A percentile compares a stretch with the other conserved stretches of the same genome.
Evolutionary conservation across 2,113 vertebrate species (phyloP).

Genomic region (Clarias batrachus): DNA sequence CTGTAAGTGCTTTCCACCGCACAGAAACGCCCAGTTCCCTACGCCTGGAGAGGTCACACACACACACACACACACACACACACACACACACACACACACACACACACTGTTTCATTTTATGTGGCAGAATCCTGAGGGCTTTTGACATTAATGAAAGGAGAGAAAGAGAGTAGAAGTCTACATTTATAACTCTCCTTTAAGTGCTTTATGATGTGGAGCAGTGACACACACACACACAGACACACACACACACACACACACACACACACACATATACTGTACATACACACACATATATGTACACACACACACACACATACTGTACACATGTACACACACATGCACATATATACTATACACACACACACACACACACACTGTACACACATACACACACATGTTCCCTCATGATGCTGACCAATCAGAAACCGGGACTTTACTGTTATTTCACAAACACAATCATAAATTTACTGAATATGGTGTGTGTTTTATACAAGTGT

Average conservation of each 20-base stretch:
- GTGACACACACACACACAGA: not conserved
- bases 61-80: not conserved
- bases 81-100: not conserved
- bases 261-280: too few relatives aligned
- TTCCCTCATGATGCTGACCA: not conserved
- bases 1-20: not conserved
- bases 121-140: conserved; percentile 20
- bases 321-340: too few relatives aligned
- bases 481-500: not conserved
- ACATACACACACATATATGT: too few relatives aligned
- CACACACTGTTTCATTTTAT: not conserved
- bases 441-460: not conserved
- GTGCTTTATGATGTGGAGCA: conserved; percentile 40
- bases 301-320: too few relatives aligned
- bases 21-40: conserved; percentile 9
- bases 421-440: conserved; percentile 11
- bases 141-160: conserved; percentile 11
- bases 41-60: not conserved
- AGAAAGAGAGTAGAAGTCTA: not conserved
- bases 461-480: not conserved
- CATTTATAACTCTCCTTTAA: conserved; percentile 19
- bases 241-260: not conserved
- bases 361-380: too few relatives aligned
- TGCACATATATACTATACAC: too few relatives aligned
- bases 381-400: too few relatives aligned